Base-by-base conservation (phyloP, 2,888 invertebrate species). In the Iphiclides podalirius region DNA sequence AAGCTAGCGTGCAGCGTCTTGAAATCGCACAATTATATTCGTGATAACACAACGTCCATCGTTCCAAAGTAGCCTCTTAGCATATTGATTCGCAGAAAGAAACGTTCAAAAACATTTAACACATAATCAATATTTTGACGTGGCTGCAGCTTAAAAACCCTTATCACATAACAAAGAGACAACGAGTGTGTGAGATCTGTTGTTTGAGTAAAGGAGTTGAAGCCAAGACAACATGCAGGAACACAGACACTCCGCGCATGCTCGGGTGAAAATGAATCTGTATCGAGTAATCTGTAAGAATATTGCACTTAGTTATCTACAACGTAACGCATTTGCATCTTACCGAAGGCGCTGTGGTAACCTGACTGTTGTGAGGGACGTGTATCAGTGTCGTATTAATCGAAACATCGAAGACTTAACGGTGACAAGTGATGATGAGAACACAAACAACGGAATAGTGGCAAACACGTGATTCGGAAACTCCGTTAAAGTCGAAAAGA, bases 141-240 rank as follows among this genome's bases (percentile, higher is more conserved):
- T 20, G 41, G 36, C 8, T 23, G 14, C 40, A 14, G 12, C 20
- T 41, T 45, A 11, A 41, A 36, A 31, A 44, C 11, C 39, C 47
- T 40, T 33, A 14, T 40, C 31, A 44, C 12, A 40, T 36, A 36
- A 44, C 17, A 35, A 35, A 47, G 39, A 45, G 28, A 43, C 37
- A 46, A 51, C 41, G 51, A 47, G 67, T 75, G 79, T 81, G 75
- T 81, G 67, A 72, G 61, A 76, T 41, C 31, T 41, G 73, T 72
- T 71, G 64, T 68, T 63, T 68, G 70, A 72, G 72, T 75, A 72
- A 72, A 70, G 75, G 78, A 82, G 72, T 79, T 77, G 73, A 88
- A 88, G 87, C 87, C 86, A 88, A 87, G 84, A 86, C 87, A 86
- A 63, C 87, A 88, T 88, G 87, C 87, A 88, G 81, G 77, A 76